Conservation (phyloP, 2,888 invertebrate genomes). For the Sphaerophoria taeniata region DNA sequence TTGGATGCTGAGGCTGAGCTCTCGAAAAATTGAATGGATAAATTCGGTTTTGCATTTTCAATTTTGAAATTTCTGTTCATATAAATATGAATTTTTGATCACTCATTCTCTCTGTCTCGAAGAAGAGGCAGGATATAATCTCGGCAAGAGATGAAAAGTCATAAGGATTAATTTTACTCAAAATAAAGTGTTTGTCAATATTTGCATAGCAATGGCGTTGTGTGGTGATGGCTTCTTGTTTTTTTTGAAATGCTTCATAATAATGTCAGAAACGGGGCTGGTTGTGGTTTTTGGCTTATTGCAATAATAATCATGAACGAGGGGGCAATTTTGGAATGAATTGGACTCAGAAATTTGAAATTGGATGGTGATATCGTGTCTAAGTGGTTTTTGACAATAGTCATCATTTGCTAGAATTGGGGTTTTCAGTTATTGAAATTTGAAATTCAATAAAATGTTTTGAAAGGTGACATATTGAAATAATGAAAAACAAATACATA, state of each 20-base stretch:
- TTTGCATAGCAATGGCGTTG: slow-evolving; percentile 12
- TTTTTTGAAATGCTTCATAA: slow-evolving; percentile 3
- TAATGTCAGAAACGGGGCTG: not conserved
- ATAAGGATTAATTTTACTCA: slow-evolving; percentile 45
- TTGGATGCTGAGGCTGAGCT: not conserved
- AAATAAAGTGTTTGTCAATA: slow-evolving; percentile 27
- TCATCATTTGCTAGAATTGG: no score
- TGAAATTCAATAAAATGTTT: no score
- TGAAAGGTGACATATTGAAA: no score
- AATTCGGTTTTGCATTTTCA: slow-evolving; percentile 41
- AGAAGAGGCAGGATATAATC: not conserved
- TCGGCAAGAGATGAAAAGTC: slow-evolving; percentile 30
- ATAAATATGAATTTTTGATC: no score
- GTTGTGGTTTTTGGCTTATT: not conserved
- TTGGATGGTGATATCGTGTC: no score
- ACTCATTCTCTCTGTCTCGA: not conserved
- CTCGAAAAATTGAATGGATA: slow-evolving; percentile 27
- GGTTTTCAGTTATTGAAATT: no score
- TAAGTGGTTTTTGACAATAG: no score
- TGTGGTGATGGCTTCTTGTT: not conserved
- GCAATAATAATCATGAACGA: not conserved
- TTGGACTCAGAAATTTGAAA: no score
- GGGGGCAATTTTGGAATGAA: no score
- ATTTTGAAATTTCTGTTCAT: slow-evolving; percentile 7
- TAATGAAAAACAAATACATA: no score